Evolutionary conservation across 1,140 invertebrate genomes (phyloP), one percentile per base, ranked within the genome.

Genomic region (Liolophura sinensis): DNA sequence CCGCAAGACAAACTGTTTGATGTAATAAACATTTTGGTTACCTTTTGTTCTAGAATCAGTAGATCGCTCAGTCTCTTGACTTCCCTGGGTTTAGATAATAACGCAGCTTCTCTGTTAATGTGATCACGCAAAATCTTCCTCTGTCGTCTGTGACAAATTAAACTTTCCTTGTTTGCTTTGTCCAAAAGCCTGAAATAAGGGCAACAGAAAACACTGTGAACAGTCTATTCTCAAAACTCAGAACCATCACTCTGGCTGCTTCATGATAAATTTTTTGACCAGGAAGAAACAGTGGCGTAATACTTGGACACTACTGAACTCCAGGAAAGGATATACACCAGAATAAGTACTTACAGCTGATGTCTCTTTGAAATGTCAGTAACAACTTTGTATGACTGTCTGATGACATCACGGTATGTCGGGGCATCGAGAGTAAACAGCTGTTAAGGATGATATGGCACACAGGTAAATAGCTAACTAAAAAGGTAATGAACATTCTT

Each of bases 381-480:
- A 18, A 78, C 73, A 11, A 59, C 73, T 65, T 76, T 81, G 46
- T 68, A 77, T n/a, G 73, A 71, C 31, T 75, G 67, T 50, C 47
- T 18, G 20, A 81, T 75, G 4, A 81, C 65, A 65, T 81, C 77
- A 60, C 66, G 68, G 61, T 81, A 81, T 40, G 79, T 81, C 52
- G 71, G 69, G 25, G 73, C 70, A 71, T 76, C 75, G n/a, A 78
- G 48, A 47, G 72, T 80, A 57, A 31, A 54, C 31, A 18, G 22
- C 24, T 15, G 62, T 71, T 62, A 73, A 70, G 65, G 61, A 62
- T 46, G 7, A 46, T 18, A 60, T 18, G 18, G 7, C 46, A 6
- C 3, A 55, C 15, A 22, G n/a, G n/a, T 15, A 22, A 61, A 9
- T 16, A 62, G 14, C n/a, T 49, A 50, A 63, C 4, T n/a, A 61